Base-by-base conservation (phyloP, 2,113 vertebrate genomes). In the Todiramphus chloris region DNA sequence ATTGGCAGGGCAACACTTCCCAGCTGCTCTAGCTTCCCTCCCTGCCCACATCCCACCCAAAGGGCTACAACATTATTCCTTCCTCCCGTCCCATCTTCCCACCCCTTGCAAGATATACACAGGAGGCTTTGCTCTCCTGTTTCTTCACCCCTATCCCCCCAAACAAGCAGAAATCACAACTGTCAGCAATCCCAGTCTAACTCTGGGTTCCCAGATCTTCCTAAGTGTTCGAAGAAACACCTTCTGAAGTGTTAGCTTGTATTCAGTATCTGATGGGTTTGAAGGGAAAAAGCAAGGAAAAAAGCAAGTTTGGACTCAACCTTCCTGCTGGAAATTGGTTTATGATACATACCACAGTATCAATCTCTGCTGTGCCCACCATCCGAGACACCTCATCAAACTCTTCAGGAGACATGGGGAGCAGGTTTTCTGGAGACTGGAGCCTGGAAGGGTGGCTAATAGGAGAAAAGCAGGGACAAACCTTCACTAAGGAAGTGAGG, bases 331-430 rank as follows among this genome's bases (percentile, higher is more conserved):
- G 37, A 39, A 27, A 44, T 10, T 30, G 58, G 5, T 0, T 9
- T 7, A 5, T 3, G 5, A 14, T 33, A 97, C 98, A 30, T 92
- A 99, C 99, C 98, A 99, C 98, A 7, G 96, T 98, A 7, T 98
- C 98, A 3, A 99, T 97, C 85, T 99, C 99, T 13, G 98, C 96
- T 4, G 97, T 53, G n/a, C 97, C 95, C 81, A 99, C 97, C 14
- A 97, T 97, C 53, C 97, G 97, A 35, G 98, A 97, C 72, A 99
- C 93, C 53, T 96, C 98, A 4, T 97, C 98, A n/a, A 98, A 99
- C 51, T 98, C 99, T 43, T 99, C 99, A 0, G 98, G 98, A 39
- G 99, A 99, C 98, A 99, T 99, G 50, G 99, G 99, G 70, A 99
- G 98, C 87, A 99, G 98, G 91, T 98, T 98, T 53, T 99, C 99